These are phyloP conservation scores for Meganola albula DNA, from an alignment of 2,888 invertebrate genomes.

Conservation along the genomic window DNA sequence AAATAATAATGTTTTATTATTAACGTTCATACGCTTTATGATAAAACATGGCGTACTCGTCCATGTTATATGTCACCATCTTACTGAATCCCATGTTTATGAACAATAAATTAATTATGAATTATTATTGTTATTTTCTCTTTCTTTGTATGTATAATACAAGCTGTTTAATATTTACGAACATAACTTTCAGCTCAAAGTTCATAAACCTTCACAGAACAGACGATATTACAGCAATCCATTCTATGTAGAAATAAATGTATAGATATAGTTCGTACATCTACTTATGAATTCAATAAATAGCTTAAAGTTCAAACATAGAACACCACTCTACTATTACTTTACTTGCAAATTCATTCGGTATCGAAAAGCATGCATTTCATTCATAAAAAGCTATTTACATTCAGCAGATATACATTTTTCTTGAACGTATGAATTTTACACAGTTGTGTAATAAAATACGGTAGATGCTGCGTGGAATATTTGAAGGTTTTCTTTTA, in stretches of 20 bases:
- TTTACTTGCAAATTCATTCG: conserved; percentile 16
- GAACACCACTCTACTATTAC: conserved; percentile 1
- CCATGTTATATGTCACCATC: no score
- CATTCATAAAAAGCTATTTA: conserved; percentile 15
- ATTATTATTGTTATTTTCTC: no score
- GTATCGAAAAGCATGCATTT: conserved; percentile 13
- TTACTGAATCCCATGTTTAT: no score
- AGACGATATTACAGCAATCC: no score
- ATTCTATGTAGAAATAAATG: background rate
- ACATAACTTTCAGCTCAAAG: no score
- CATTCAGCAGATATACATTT: conserved; percentile 11
- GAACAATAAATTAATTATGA: no score
- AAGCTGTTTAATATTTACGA: no score
- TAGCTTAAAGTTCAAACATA: conserved; percentile 10
- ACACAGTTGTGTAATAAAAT: conserved; percentile 6
- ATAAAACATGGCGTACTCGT: no score
- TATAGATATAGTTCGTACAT: conserved; percentile 4
- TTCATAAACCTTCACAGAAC: no score
- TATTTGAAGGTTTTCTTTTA: conserved; percentile 9
- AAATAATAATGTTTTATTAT: no score
- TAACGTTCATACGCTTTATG: no score
- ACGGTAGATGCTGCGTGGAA: conserved; percentile 2
- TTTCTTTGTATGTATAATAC: no score
- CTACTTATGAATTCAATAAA: conserved; percentile 8
- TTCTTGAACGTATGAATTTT: conserved; percentile 10